Base-by-base conservation (phyloP, 2,113 vertebrate species). In the Pelecanus crispus region DNA sequence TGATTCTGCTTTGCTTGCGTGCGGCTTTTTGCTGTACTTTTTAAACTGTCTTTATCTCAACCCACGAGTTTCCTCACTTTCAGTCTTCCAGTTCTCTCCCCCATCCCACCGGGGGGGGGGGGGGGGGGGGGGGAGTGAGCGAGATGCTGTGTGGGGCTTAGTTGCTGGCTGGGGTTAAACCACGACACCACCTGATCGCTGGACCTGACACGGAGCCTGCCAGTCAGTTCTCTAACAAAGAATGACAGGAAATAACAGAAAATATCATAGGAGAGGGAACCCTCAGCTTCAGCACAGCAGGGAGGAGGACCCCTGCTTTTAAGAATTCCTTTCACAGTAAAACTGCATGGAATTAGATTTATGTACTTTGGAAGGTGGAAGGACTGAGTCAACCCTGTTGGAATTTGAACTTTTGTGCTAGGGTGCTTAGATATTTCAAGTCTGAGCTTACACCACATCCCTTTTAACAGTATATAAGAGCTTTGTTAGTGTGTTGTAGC, bases 321-420 rank as follows among this genome's bases (percentile, higher is more conserved):
- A 62, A 53, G 74, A 93, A 90, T 70, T 85, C 81, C 71, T 96
- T 82, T 80, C 79, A 29, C 66, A 95, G 81, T 92, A 70, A 80
- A 96, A 92, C 81, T 85, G 65, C 87, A 13, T 82, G 85, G 94
- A 95, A 92, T 82, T 90, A 77, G 92, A 96, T 96, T 94, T 96
- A 96, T 95, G 95, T 87, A 85, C 91, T 96, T 97, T 95, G 92
- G 95, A 95, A 95, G 84, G 81, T 8, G 6, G 86, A 80, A 91
- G 91, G 84, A 94, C 86, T 97, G 95, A 97, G 86, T 97, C 94
- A 97, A 81, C 74, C 73, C 5, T 10, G 58, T 2, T 95, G 97
- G 97, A 96, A 97, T 97, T 94, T 95, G 95, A 96, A 97, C 96
- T 96, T 96, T 95, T 88, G 95, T 97, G 94, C 94, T 92, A 50